Conservation (phyloP, 1,140 invertebrate genomes). For the Trichonephila clavata region DNA sequence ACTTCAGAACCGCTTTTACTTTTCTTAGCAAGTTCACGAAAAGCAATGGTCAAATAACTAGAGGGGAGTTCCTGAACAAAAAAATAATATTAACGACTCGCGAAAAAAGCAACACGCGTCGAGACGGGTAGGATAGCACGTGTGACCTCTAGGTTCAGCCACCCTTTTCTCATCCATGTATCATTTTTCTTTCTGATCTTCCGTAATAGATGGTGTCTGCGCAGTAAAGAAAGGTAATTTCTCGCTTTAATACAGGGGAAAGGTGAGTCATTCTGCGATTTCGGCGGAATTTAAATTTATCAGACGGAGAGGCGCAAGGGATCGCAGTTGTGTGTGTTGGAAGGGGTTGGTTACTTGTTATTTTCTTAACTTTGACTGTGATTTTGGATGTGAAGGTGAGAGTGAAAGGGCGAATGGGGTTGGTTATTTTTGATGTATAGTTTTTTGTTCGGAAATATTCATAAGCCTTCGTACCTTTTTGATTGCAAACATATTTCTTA, state of each 20-base stretch:
- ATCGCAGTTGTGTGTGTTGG: neutral
- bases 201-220: conserved; percentile 17
- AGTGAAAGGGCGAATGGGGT: neutral
- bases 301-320: neutral
- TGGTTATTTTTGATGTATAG: too few relatives aligned
- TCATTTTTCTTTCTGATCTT: neutral
- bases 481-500: too few relatives aligned
- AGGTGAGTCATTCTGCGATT: neutral
- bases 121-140: neutral
- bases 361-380: neutral
- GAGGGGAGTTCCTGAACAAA: neutral
- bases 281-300: conserved; percentile 12
- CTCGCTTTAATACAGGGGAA: conserved; percentile 6
- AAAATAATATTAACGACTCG: too few relatives aligned
- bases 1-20: neutral
- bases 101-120: too few relatives aligned
- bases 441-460: too few relatives aligned
- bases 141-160: conserved; percentile 27
- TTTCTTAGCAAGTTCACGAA: neutral
- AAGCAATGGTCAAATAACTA: neutral
- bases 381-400: neutral
- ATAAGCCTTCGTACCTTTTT: too few relatives aligned
- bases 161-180: neutral
- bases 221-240: neutral
- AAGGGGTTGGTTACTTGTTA: neutral